A percentile compares a stretch with the other conserved stretches of the same genome.
phyloP scores from a whole-genome alignment of 2,113 vertebrate genomes.

The Copsychus sechellarum region DNA sequence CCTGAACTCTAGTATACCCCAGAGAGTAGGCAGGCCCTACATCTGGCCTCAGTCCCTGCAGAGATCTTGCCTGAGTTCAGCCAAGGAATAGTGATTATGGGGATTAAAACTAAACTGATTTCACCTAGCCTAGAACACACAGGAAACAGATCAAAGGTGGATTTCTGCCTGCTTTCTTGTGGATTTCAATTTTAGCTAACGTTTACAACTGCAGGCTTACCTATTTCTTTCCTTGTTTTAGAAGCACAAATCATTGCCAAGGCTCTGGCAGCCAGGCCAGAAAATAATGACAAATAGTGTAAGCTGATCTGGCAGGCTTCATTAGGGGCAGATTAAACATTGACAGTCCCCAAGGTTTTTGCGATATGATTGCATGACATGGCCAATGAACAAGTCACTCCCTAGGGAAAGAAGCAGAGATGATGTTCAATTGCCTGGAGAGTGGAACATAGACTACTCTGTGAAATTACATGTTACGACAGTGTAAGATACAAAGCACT shows the following conservation, averaged over 20 bases:
- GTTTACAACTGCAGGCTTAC: not conserved
- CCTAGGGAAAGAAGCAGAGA: constrained; percentile 7
- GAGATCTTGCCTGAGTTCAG: not conserved
- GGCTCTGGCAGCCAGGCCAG: not conserved
- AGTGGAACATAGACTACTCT: not conserved
- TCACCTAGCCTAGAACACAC: constrained; percentile 11
- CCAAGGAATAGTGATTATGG: constrained; percentile 4
- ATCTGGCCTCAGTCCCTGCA: not conserved
- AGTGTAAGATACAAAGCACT: not conserved
- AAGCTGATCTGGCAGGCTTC: constrained; percentile 37
- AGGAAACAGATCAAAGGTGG: constrained; percentile 30
- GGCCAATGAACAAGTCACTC: constrained; percentile 28
- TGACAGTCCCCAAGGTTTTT: constrained; percentile 54
- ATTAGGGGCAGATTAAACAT: constrained; percentile 54
- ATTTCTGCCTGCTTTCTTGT: constrained; percentile 19
- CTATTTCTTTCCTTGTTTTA: not conserved
- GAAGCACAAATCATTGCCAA: constrained; percentile 17
- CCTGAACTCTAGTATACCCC: not conserved
- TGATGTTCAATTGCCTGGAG: not conserved
- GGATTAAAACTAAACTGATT: constrained; percentile 48
- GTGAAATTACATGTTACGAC: not conserved
- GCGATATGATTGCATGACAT: constrained; percentile 45
- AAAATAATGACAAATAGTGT: constrained; percentile 51
- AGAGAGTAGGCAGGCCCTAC: not conserved
- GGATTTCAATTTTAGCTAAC: not conserved